Base-by-base conservation (phyloP, 2,113 vertebrate species). In the Columba janthina region DNA sequence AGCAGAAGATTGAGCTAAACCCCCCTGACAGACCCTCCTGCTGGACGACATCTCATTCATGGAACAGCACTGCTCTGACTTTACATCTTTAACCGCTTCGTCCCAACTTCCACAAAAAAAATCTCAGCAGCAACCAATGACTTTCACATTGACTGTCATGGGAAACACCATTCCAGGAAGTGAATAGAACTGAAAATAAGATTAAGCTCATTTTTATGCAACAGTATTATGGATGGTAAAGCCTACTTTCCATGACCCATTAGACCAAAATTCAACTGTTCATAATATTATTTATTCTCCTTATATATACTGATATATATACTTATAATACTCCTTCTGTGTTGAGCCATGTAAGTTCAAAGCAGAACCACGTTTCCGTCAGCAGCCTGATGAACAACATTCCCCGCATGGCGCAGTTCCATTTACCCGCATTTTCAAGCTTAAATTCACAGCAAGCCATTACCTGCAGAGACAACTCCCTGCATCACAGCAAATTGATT, bases 281-380 rank as follows among this genome's bases (percentile, higher is more conserved):
- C 17, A 4, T 34, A 58, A 54, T 4, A 22, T 20, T 61, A 19
- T 9, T 12, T 16, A 53, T 46, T 64, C 7, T 28, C 83, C 69
- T 46, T 46, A 46, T n/a, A 24, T 4, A 42, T 16, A 0, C 21
- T 21, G 2, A 16, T 13, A n/a, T n/a, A 24, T 4, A 42, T 16
- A 0, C 10, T 22, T 3, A 16, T 18, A n/a, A 28, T 5, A 48
- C 14, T 14, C 6, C 11, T 22, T 19, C 12, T 0, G 0, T 11
- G 28, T 28, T 58, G 11, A 48, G 38, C 36, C 29, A 5, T 2
- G 1, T 4, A 14, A n/a, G 48, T 9, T 53, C 50, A 74, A 24
- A 36, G 3, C 38, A 66, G 57, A 29, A 82, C 65, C 6, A 13
- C 3, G 13, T 74, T 53, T 40, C 18, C 36, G 24, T 14, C 58